Conservation (phyloP, 2,113 vertebrate species). For the Cyanoliseus patagonus region DNA sequence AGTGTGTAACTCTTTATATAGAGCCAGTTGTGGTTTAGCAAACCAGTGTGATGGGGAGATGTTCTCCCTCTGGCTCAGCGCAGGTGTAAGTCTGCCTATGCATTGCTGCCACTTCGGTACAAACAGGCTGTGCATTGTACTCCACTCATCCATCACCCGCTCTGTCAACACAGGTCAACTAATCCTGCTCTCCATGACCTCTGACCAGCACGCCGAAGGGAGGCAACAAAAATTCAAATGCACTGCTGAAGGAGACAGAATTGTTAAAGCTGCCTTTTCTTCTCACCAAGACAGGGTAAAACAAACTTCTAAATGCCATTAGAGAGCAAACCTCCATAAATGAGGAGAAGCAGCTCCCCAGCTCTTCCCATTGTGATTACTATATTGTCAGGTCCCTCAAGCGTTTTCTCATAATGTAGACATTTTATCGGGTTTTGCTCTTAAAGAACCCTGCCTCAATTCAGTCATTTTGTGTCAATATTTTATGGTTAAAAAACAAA, state of each 20-base stretch:
- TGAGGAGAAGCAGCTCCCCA: background rate
- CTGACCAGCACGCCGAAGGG: conserved; percentile 38
- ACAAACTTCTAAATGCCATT: conserved; percentile 49
- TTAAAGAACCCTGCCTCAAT: conserved; percentile 11
- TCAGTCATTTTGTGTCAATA: background rate
- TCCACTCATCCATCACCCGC: conserved; percentile 72
- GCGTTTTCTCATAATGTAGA: background rate
- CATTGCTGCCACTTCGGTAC: background rate
- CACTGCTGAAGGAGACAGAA: conserved; percentile 62
- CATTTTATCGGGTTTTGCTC: background rate
- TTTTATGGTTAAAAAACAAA: background rate
- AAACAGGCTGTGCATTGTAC: conserved; percentile 47
- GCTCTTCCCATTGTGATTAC: conserved; percentile 13
- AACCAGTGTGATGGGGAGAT: background rate
- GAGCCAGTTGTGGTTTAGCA: background rate
- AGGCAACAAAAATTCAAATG: conserved; percentile 59
- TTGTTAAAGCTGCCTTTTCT: conserved; percentile 59
- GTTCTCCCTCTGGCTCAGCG: background rate
- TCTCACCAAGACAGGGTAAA: conserved; percentile 20
- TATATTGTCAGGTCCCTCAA: background rate
- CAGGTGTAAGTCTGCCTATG: conserved; percentile 25
- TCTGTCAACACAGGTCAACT: conserved; percentile 73
- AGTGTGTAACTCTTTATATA: rapidly evolving
- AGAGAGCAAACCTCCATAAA: conserved; percentile 15
- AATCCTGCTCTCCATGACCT: conserved; percentile 66